These are phyloP conservation scores for Chrosomus eos DNA, from an alignment of 2,797 vertebrate species.

Conservation along the genomic window DNA sequence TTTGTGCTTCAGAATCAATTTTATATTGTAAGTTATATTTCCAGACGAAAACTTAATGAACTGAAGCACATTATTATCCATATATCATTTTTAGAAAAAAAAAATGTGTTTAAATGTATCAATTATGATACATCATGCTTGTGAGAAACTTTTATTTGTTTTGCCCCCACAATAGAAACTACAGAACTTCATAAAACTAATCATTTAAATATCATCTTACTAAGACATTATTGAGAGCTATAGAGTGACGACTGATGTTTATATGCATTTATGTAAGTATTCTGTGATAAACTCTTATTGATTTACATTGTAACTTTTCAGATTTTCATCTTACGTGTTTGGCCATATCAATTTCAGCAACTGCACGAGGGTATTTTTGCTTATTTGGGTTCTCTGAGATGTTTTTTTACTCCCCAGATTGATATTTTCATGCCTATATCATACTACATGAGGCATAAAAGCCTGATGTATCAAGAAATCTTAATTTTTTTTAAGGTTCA, in stretches of 20 bases:
- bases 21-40: neutral
- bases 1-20: neutral
- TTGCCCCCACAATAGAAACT: neutral
- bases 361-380: neutral
- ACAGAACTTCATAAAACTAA: neutral
- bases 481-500: no score
- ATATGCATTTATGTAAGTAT: neutral
- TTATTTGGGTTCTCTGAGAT: neutral
- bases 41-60: neutral
- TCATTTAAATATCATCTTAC: neutral
- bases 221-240: neutral
- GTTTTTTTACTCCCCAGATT: neutral
- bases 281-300: neutral
- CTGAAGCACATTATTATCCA: neutral
- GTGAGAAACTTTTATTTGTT: neutral
- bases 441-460: neutral
- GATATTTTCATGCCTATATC: neutral
- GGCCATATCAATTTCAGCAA: neutral
- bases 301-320: neutral
- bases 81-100: neutral
- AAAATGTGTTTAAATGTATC: neutral
- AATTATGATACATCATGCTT: neutral
- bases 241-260: neutral
- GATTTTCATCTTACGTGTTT: neutral
- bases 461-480: neutral